phyloP scores from a whole-genome alignment of 2,888 invertebrate species.

The Esperia sulphurella region DNA sequence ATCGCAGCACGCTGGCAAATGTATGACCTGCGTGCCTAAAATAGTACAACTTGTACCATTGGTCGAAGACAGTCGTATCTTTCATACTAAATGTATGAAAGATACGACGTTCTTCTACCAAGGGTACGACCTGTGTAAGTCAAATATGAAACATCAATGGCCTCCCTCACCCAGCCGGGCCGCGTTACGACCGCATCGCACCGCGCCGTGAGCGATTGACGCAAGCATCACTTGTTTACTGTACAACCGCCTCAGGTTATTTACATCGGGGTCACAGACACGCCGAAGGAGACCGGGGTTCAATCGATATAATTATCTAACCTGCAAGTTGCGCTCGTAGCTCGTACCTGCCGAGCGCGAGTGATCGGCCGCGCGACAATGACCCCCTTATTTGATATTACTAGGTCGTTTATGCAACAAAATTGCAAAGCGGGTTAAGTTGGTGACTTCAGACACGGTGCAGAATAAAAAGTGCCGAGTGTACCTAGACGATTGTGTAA shows the following conservation, averaged over 20 bases:
- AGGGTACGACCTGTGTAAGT: no score
- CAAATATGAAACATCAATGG: slow-evolving; percentile 48
- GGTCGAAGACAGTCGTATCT: no score
- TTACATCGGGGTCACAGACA: slow-evolving; percentile 79
- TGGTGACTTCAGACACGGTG: slow-evolving; percentile 31
- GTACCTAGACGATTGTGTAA: slow-evolving; percentile 48
- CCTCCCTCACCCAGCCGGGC: slow-evolving; percentile 34
- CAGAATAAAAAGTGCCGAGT: slow-evolving; percentile 6
- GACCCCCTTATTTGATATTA: slow-evolving; percentile 70
- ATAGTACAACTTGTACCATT: slow-evolving; percentile 45
- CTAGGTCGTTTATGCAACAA: slow-evolving; percentile 74
- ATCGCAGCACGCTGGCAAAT: slow-evolving; percentile 22
- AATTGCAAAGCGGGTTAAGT: slow-evolving; percentile 56
- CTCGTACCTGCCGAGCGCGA: slow-evolving; percentile 35
- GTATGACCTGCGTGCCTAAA: slow-evolving; percentile 37
- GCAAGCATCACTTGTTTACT: slow-evolving; percentile 72
- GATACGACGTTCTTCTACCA: no score
- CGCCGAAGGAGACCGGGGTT: slow-evolving; percentile 68
- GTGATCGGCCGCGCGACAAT: slow-evolving; percentile 58
- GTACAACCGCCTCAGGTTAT: slow-evolving; percentile 72
- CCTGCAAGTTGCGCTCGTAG: slow-evolving; percentile 39
- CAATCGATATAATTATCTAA: slow-evolving; percentile 71
- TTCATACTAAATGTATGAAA: no score
- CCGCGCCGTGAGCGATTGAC: slow-evolving; percentile 57
- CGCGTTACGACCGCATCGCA: slow-evolving; percentile 24